Percentiles rank a stretch among this genome's conserved stretches.
Conservation (phyloP, 2,113 vertebrate genomes). For the Sinocyclocheilus rhinocerous region DNA sequence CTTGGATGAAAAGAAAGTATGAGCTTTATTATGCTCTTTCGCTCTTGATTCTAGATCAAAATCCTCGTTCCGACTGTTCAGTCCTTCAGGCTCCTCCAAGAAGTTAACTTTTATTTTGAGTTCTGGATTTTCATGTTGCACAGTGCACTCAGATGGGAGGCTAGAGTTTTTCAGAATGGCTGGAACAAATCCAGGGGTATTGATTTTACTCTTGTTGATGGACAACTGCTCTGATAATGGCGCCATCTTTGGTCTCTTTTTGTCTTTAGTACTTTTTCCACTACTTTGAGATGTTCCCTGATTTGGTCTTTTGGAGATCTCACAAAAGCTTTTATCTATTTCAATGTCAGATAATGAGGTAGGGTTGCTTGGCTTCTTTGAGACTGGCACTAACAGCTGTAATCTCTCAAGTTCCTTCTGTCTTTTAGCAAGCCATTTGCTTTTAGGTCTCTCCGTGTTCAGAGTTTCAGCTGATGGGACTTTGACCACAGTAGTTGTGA, state of each 20-base stretch:
- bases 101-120: neutral
- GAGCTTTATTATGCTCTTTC: slow-evolving; percentile 12
- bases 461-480: neutral
- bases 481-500: neutral
- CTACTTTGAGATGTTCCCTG: neutral
- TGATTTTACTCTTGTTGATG: neutral
- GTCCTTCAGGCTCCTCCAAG: slow-evolving; percentile 25
- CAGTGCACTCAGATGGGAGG: neutral
- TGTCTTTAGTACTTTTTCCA: slow-evolving; percentile 21
- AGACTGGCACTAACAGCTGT: neutral
- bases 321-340: slow-evolving; percentile 6
- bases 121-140: neutral
- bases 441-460: slow-evolving; percentile 29
- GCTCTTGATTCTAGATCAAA: neutral
- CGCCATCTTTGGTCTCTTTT: neutral
- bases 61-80: slow-evolving; percentile 14
- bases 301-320: neutral
- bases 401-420: slow-evolving; percentile 37
- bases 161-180: neutral
- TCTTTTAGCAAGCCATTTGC: slow-evolving; percentile 50
- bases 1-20: slow-evolving; percentile 39
- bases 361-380: neutral
- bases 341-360: slow-evolving; percentile 1
- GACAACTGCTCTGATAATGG: slow-evolving; percentile 12
- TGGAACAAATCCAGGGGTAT: neutral